Evolutionary conservation across 2,888 invertebrate species (phyloP).

Genomic region (Leptura quadrifasciata): DNA sequence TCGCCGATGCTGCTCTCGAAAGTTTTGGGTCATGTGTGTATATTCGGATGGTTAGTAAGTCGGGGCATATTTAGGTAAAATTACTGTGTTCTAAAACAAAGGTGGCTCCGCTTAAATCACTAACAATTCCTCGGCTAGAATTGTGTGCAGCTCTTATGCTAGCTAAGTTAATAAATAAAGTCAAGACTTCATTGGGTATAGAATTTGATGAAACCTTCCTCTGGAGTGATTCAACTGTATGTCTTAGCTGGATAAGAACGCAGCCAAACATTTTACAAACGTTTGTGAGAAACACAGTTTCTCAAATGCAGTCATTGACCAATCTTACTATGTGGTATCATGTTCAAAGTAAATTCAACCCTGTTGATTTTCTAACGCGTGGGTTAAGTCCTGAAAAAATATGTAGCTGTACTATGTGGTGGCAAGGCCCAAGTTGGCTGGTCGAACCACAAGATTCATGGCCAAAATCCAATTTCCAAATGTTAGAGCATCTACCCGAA

Average conservation of each 20-base stretch:
- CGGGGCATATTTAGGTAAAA: background rate
- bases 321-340: background rate
- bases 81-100: conserved; percentile 2
- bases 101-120: conserved; percentile 7
- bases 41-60: background rate
- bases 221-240: background rate
- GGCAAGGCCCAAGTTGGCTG: background rate
- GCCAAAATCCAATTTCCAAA: background rate
- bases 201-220: background rate
- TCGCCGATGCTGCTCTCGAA: background rate
- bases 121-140: conserved; percentile 6
- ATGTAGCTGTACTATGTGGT: background rate
- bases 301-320: background rate
- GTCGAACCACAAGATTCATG: background rate
- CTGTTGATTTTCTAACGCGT: background rate
- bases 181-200: background rate
- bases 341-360: background rate
- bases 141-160: background rate
- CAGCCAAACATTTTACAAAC: background rate
- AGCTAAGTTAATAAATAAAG: background rate
- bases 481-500: background rate
- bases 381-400: background rate
- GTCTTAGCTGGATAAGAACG: background rate
- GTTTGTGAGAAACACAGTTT: background rate
- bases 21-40: conserved; percentile 5